Percentiles rank a stretch among this genome's conserved stretches.
phyloP scores from a whole-genome alignment of 2,113 vertebrate species.

The Myiozetetes cayanensis region DNA sequence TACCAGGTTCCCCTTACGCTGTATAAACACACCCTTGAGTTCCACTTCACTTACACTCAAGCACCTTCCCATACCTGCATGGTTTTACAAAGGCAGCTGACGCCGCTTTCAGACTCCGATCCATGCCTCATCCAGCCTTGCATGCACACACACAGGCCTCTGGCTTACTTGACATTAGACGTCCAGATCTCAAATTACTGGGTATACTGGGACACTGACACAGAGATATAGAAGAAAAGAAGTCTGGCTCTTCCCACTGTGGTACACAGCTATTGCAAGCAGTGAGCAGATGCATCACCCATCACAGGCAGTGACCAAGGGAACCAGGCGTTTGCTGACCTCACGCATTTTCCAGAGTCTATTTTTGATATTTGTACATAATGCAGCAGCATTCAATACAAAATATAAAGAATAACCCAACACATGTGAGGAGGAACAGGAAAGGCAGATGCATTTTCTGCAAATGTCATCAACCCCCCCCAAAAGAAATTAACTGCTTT shows the following conservation, averaged over 20 bases:
- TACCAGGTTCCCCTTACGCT: not conserved
- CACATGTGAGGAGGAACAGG: not conserved
- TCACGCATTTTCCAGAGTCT: not conserved
- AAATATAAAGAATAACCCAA: not conserved
- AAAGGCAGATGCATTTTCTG: not conserved
- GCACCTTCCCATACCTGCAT: fast-evolving
- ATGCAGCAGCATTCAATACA: not conserved
- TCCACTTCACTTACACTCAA: not conserved
- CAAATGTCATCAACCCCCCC: not conserved
- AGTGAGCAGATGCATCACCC: not conserved
- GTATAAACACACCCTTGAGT: not conserved
- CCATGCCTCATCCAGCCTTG: not conserved
- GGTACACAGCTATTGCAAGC: fast-evolving
- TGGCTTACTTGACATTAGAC: not conserved
- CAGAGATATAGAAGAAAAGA: not conserved
- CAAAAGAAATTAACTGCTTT: not conserved
- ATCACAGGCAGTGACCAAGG: not conserved
- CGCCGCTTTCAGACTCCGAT: not conserved
- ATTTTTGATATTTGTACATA: fast-evolving
- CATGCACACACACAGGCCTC: not conserved
- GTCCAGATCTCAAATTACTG: not conserved
- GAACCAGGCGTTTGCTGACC: not conserved
- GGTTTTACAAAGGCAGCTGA: not conserved
- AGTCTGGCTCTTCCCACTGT: not conserved
- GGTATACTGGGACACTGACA: not conserved